Evolutionary conservation across 2,888 invertebrate genomes (phyloP).

Genomic region (Athrips mouffetella): DNA sequence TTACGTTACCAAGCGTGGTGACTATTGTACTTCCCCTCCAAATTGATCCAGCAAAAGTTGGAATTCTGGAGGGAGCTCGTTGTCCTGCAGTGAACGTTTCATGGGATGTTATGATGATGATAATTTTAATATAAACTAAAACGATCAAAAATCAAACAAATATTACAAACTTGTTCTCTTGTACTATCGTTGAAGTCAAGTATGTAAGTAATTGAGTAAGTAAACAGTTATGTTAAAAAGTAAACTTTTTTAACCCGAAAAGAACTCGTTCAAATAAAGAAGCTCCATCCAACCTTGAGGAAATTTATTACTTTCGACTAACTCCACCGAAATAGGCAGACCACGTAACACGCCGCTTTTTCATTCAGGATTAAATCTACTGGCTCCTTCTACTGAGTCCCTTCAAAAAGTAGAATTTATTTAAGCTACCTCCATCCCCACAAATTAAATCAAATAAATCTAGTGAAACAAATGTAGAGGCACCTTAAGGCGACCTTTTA

Average conservation of each 20-base stretch:
- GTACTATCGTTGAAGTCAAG: no score
- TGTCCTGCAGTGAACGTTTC: no score
- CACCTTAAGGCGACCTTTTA: slow-evolving; percentile 43
- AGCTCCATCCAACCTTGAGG: neutral
- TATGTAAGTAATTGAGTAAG: no score
- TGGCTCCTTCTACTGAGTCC: neutral
- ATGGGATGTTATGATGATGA: no score
- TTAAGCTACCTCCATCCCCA: slow-evolving; percentile 12
- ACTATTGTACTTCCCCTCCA: no score
- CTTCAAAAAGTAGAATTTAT: slow-evolving; percentile 10
- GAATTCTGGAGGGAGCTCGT: no score
- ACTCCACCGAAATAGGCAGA: slow-evolving; percentile 5
- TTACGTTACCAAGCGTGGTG: no score
- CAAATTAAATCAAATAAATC: slow-evolving; percentile 20
- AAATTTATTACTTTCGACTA: slow-evolving; percentile 7
- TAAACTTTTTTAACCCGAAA: neutral
- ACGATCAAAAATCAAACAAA: no score
- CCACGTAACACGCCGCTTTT: slow-evolving; percentile 10
- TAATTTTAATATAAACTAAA: no score
- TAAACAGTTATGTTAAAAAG: no score
- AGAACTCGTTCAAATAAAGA: neutral
- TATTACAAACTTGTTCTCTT: no score
- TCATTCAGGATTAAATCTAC: slow-evolving; percentile 13
- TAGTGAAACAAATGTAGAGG: slow-evolving; percentile 38
- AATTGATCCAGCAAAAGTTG: no score